Conservation (phyloP, 2,797 vertebrate genomes). For the Eupleurogrammus muticus region DNA sequence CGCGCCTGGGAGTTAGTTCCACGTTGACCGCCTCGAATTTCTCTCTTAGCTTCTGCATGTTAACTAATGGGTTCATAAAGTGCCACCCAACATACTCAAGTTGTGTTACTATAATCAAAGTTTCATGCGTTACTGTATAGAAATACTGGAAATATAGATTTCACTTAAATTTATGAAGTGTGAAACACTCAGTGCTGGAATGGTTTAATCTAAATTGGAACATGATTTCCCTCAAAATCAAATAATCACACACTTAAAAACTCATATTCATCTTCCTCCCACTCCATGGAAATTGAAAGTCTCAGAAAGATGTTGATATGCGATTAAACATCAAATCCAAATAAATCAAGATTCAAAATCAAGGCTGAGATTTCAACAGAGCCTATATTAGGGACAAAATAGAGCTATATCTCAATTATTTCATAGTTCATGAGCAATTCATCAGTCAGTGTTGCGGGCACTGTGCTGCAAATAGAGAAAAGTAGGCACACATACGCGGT, state of each 20-base stretch:
- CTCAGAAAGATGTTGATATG: neutral
- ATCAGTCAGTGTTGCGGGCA: no score
- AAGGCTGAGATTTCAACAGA: slow-evolving; percentile 5
- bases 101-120: slow-evolving; percentile 22
- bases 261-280: neutral
- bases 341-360: neutral
- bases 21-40: slow-evolving; percentile 59
- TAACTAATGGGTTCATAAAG: slow-evolving; percentile 47
- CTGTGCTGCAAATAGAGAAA: no score
- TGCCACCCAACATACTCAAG: slow-evolving; percentile 32
- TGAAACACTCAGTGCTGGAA: slow-evolving; percentile 10
- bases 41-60: slow-evolving; percentile 47
- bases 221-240: slow-evolving; percentile 3
- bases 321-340: slow-evolving; percentile 2
- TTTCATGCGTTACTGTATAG: slow-evolving; percentile 19
- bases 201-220: neutral
- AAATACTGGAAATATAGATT: slow-evolving; percentile 15
- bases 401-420: no score
- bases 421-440: no score
- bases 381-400: neutral
- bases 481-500: no score
- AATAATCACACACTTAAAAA: slow-evolving; percentile 3
- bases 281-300: slow-evolving; percentile 1
- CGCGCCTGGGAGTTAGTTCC: slow-evolving; percentile 61
- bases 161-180: neutral